phyloP scores from a whole-genome alignment of 2,797 vertebrate species.

The Coilia nasus region DNA sequence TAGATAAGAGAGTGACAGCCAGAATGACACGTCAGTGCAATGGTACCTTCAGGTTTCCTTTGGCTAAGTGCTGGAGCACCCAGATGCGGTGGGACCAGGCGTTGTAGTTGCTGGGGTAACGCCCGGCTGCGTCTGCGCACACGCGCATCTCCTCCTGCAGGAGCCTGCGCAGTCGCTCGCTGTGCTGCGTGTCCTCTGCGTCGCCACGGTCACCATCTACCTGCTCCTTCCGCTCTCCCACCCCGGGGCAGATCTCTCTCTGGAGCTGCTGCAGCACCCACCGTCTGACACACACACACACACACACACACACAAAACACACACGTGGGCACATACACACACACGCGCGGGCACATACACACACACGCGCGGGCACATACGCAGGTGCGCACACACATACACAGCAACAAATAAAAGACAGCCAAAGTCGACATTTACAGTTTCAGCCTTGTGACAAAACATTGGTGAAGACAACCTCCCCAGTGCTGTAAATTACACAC shows the following conservation, averaged over 20 bases:
- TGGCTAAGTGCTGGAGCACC: constrained; percentile 91
- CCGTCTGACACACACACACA: constrained; percentile 70
- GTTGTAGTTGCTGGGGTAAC: constrained; percentile 98
- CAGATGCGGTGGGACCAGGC: constrained; percentile 99
- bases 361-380: too few species aligned
- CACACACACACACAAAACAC: neutral
- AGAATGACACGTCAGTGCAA: neutral
- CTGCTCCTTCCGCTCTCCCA: constrained; percentile 74
- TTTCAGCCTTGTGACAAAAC: neutral
- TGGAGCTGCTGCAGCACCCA: constrained; percentile 92
- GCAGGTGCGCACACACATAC: too few species aligned
- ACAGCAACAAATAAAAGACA: neutral
- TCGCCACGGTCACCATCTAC: constrained; percentile 60
- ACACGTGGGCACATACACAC: too few species aligned
- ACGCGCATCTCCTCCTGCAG: constrained; percentile 91
- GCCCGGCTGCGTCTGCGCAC: constrained; percentile 89
- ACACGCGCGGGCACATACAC: too few species aligned
- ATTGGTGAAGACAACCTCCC: neutral
- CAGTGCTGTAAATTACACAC: neutral
- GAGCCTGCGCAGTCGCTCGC: constrained; percentile 76
- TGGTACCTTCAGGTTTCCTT: constrained; percentile 87
- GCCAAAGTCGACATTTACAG: neutral
- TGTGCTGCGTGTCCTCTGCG: constrained; percentile 56
- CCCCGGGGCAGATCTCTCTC: constrained; percentile 73
- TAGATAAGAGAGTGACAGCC: too few species aligned